Evolutionary conservation across 35 echinoderm and acorn worm genomes (phyloP), one percentile per base, ranked within the genome.

Genomic region (Holothuria glaberrima): DNA sequence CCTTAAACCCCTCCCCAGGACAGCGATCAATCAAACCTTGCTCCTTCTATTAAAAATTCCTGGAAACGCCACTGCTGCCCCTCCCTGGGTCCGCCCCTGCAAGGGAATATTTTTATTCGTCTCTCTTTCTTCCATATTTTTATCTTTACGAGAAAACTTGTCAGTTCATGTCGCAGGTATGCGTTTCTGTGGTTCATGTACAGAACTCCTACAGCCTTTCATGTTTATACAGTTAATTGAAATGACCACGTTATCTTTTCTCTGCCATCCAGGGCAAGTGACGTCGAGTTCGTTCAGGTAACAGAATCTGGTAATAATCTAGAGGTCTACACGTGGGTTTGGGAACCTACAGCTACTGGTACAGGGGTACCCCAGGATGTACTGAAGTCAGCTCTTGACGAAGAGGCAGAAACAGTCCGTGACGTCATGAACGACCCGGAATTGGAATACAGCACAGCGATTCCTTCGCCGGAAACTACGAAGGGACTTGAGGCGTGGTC

Each of bases 291-390:
- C 35, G 62, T 87, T 14, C 17, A 46, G 33, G 61, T 54, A 18
- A 31, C 36, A 71, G 85, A 87, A 41, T 48, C 54, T 17, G 65
- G 24, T 19, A 65, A 18, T 36, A 36, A 87, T 65, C 31, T 87
- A 69, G 61, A 87, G 65, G 62, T 87, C 30, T 87, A 87, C 85
- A 87, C 85, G 1, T 87, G 85, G 85, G 85, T 87, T 13, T 67
- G 61, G 61, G 85, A 87, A 28, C 66, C 85, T 2, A 14, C 33
- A 10, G 9, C n/a, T 18, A 62, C 60, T 9, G 85, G 85, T 29
- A 50, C 22, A 18, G 85, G 85, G 26, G 63, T 87, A 31, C 33
- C 34, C 38, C 85, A 87, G 50, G 85, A 67, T 87, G 85, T 87
- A 24, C 33, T 87, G 35, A 69, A 70, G n/a, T 34, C 85, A 67